Evolutionary conservation across 2,797 vertebrate genomes (phyloP).

Genomic region (Argya squamiceps): DNA sequence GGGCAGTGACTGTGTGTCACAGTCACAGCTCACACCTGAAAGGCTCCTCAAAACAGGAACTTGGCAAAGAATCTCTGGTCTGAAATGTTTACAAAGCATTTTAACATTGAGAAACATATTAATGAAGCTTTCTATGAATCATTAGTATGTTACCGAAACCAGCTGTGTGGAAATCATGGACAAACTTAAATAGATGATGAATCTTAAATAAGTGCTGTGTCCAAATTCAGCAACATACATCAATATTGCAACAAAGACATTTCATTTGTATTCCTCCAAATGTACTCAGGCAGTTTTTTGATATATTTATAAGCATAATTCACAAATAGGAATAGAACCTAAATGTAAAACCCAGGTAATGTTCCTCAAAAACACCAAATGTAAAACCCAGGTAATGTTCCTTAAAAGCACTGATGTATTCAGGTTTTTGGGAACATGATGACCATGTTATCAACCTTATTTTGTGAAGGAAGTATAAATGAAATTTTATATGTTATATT

Average conservation of each 20-base stretch:
- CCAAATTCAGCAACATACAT: neutral
- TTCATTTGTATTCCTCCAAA: neutral
- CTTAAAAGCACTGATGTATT: neutral
- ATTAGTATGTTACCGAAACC: neutral
- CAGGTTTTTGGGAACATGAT: neutral
- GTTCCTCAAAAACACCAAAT: neutral
- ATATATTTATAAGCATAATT: neutral
- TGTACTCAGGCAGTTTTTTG: neutral
- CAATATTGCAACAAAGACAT: neutral
- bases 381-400: neutral
- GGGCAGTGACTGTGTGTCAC: accelerated
- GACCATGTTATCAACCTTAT: neutral
- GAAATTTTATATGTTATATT: neutral
- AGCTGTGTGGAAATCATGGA: neutral
- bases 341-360: neutral
- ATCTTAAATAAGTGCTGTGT: neutral
- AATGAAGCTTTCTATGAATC: neutral
- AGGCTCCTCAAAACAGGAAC: neutral
- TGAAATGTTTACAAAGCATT: neutral
- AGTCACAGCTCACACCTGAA: neutral
- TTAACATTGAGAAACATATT: neutral
- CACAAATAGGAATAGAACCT: neutral
- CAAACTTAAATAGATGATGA: neutral
- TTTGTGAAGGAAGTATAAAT: neutral
- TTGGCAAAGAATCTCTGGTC: neutral